Conservation (phyloP, 1,140 invertebrate genomes). For the Laupala kohalensis region DNA sequence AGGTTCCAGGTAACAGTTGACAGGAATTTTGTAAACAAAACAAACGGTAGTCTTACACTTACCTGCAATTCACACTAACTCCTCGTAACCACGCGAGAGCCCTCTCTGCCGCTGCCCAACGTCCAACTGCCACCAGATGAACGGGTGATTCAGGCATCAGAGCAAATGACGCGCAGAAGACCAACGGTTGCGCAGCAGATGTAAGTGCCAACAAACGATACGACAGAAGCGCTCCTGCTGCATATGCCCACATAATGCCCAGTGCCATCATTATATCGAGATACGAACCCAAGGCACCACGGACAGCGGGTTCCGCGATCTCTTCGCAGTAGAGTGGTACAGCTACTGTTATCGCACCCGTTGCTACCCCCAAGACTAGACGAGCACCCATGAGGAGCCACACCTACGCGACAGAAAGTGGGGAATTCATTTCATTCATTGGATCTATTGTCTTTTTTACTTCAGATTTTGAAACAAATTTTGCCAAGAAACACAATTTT, state of each 20-base stretch:
- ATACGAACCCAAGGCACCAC: slow-evolving; percentile 42
- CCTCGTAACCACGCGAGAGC: slow-evolving; percentile 27
- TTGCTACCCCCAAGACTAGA: slow-evolving; percentile 45
- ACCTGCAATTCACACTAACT: slow-evolving; percentile 4
- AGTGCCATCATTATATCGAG: slow-evolving; percentile 41
- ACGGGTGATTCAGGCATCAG: slow-evolving; percentile 36
- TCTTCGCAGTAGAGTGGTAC: slow-evolving; percentile 48
- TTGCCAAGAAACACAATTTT: too few relatives aligned
- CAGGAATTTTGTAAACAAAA: too few relatives aligned
- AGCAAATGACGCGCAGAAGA: slow-evolving; percentile 32
- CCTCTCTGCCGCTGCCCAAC: slow-evolving; percentile 10
- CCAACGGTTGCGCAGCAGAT: slow-evolving; percentile 29
- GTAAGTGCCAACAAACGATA: slow-evolving; percentile 30
- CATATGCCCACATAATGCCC: slow-evolving; percentile 40
- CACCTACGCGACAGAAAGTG: slow-evolving; percentile 17
- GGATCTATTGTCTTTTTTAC: too few relatives aligned
- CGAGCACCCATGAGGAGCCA: slow-evolving; percentile 38
- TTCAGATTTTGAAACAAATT: too few relatives aligned
- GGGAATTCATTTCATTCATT: too few relatives aligned
- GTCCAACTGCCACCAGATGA: slow-evolving; percentile 23
- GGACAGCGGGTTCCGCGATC: slow-evolving; percentile 37
- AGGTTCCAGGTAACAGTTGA: too few relatives aligned
- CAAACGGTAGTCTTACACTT: too few relatives aligned
- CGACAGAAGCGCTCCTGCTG: slow-evolving; percentile 30
- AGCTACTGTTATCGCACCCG: slow-evolving; percentile 46